These are phyloP conservation scores for Ophthalmolycus amberensis DNA, from an alignment of 2,113 vertebrate species.

Conservation along the genomic window DNA sequence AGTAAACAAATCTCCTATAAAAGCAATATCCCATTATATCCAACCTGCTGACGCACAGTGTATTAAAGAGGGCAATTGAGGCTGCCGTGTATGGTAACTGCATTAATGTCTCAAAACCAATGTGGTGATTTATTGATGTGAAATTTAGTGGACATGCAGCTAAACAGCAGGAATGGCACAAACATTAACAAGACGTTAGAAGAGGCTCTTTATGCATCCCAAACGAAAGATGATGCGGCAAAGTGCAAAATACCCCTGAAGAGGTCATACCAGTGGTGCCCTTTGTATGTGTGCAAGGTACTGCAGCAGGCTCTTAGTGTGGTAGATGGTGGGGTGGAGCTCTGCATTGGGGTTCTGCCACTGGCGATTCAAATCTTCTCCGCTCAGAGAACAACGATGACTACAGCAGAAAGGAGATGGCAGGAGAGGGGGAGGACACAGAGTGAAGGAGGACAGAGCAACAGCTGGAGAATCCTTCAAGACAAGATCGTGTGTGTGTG, in stretches of 20 bases:
- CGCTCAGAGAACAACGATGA: slow-evolving; percentile 98
- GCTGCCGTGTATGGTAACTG: slow-evolving; percentile 36
- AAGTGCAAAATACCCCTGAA: slow-evolving; percentile 27
- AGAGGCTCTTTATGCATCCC: not conserved
- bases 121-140: slow-evolving; percentile 37
- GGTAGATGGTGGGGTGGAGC: slow-evolving; percentile 97
- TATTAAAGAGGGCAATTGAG: slow-evolving; percentile 13
- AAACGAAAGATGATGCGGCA: slow-evolving; percentile 34
- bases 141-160: slow-evolving; percentile 29
- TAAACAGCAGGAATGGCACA: slow-evolving; percentile 24
- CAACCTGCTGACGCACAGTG: slow-evolving; percentile 21
- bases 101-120: slow-evolving; percentile 40
- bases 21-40: slow-evolving; percentile 25
- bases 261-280: slow-evolving; percentile 88
- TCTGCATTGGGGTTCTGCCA: slow-evolving; percentile 95
- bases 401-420: slow-evolving; percentile 75
- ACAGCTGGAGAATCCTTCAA: slow-evolving; percentile 45
- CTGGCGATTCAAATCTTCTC: slow-evolving; percentile 98
- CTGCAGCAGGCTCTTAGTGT: slow-evolving; percentile 96
- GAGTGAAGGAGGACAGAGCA: slow-evolving; percentile 39
- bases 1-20: slow-evolving; percentile 32
- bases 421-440: slow-evolving; percentile 29
- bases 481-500: slow-evolving; percentile 31
- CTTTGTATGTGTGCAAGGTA: slow-evolving; percentile 94
- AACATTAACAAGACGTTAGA: not conserved